Percentiles rank a stretch among this genome's conserved stretches.
These are phyloP conservation scores for Coleophora deauratella DNA, from an alignment of 2,888 invertebrate genomes.

Conservation along the genomic window DNA sequence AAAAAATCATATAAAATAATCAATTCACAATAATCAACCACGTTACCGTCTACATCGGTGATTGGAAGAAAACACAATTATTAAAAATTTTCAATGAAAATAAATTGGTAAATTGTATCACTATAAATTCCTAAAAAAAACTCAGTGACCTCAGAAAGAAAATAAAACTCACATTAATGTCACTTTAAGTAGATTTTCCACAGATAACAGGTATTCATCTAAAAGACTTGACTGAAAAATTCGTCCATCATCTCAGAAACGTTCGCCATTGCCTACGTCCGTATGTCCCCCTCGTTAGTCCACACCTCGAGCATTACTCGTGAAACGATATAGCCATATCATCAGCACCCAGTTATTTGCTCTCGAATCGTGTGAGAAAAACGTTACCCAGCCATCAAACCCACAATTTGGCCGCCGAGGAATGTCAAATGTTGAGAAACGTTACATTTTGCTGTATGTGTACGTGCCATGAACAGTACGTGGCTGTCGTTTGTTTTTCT, in stretches of 20 bases:
- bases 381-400: slow-evolving; percentile 51
- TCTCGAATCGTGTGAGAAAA: slow-evolving; percentile 70
- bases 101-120: too few species aligned
- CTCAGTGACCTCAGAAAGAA: too few species aligned
- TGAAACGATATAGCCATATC: slow-evolving; percentile 60
- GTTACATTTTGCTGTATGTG: slow-evolving; percentile 11
- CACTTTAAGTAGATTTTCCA: too few species aligned
- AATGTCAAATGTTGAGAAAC: slow-evolving; percentile 68
- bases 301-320: slow-evolving; percentile 47
- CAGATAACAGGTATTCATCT: too few species aligned
- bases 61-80: too few species aligned
- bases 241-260: neutral
- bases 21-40: too few species aligned
- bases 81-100: too few species aligned
- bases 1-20: too few species aligned
- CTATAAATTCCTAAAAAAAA: too few species aligned
- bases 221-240: too few species aligned
- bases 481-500: slow-evolving; percentile 46
- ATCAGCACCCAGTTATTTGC: slow-evolving; percentile 68
- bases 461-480: slow-evolving; percentile 16
- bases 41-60: too few species aligned
- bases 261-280: slow-evolving; percentile 13
- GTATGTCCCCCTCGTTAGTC: slow-evolving; percentile 28
- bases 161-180: too few species aligned
- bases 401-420: slow-evolving; percentile 50